Evolutionary conservation across 2,888 invertebrate species (phyloP).

Genomic region (Drosophila siamana): DNA sequence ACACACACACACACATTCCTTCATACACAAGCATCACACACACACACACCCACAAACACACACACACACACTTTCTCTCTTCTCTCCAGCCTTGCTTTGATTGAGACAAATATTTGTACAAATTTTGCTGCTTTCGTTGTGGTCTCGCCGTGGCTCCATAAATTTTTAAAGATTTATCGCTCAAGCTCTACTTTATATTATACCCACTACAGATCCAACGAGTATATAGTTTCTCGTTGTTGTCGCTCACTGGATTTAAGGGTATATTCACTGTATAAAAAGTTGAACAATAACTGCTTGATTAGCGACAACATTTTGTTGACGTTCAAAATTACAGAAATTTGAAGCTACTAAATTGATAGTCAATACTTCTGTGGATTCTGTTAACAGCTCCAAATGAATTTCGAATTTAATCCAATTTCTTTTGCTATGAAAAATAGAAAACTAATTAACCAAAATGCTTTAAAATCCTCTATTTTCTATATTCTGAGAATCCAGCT

Average conservation of each 20-base stretch:
- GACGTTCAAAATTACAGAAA: too few relatives aligned
- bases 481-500: too few relatives aligned
- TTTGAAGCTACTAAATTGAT: background rate
- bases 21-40: background rate
- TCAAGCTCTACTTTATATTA: slow-evolving; percentile 19
- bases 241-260: background rate
- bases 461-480: too few relatives aligned
- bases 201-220: slow-evolving; percentile 7
- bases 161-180: slow-evolving; percentile 70
- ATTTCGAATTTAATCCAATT: background rate
- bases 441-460: too few relatives aligned
- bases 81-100: slow-evolving; percentile 33
- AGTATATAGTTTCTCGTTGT: slow-evolving; percentile 1
- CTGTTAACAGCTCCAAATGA: background rate
- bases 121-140: slow-evolving; percentile 44
- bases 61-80: background rate
- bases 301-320: too few relatives aligned
- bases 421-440: too few relatives aligned
- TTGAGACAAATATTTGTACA: slow-evolving; percentile 78
- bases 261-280: too few relatives aligned
- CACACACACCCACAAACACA: background rate
- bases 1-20: background rate
- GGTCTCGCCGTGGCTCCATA: slow-evolving; percentile 56
- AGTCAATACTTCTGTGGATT: background rate
- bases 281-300: too few relatives aligned